phyloP scores from a whole-genome alignment of 2,888 invertebrate genomes.

The Elysia crispata region DNA sequence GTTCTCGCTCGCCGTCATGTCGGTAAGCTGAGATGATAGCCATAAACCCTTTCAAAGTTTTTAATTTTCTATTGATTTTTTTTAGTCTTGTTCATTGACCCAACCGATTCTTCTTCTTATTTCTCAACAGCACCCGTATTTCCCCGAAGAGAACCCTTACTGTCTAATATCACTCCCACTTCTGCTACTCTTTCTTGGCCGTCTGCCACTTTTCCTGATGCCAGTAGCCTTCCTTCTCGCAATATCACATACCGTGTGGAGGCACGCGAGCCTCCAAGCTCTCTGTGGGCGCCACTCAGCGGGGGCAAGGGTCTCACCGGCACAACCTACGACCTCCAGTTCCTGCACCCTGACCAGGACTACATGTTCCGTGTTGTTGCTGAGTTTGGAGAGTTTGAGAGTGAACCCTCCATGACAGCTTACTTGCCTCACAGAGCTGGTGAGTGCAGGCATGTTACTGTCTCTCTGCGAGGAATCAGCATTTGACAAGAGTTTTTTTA shows the following conservation, averaged over 20 bases:
- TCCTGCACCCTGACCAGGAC: conserved; percentile 82
- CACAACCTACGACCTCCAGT: conserved; percentile 60
- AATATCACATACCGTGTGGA: conserved; percentile 97
- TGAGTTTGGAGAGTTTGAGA: conserved; percentile 95
- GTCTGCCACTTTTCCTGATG: conserved; percentile 88
- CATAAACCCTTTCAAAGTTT: background rate
- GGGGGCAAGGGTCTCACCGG: conserved; percentile 60
- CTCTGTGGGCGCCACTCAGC: conserved; percentile 69
- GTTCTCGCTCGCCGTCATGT: conserved; percentile 62
- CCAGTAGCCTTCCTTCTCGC: conserved; percentile 81
- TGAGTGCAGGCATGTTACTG: too few species aligned
- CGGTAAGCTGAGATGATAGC: conserved; percentile 52
- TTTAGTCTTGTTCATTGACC: background rate
- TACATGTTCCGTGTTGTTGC: conserved; percentile 97
- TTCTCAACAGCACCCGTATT: conserved; percentile 56
- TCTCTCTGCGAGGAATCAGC: too few species aligned
- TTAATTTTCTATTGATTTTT: too few species aligned
- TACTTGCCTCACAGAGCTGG: conserved; percentile 69
- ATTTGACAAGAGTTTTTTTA: too few species aligned
- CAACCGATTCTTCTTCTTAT: too few species aligned
- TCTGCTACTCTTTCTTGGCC: conserved; percentile 95
- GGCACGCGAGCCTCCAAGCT: conserved; percentile 81
- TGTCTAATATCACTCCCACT: conserved; percentile 95
- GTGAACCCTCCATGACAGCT: conserved; percentile 91
- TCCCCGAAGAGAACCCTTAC: conserved; percentile 87